Evolutionary conservation across 2,888 invertebrate species (phyloP).

Genomic region (Ormyrus thymus): DNA sequence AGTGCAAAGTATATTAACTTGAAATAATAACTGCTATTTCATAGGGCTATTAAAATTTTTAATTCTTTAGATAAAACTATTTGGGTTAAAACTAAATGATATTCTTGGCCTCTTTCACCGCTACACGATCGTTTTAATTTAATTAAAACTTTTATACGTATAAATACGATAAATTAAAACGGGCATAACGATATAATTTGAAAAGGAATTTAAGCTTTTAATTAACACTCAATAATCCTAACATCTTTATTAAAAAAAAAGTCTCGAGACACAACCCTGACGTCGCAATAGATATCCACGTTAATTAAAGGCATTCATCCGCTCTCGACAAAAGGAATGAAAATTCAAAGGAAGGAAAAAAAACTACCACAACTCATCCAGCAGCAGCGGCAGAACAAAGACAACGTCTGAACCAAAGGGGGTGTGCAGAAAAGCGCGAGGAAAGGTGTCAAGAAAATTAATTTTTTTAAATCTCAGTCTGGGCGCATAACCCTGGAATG

Average conservation of each 20-base stretch:
- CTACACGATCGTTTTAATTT: background rate
- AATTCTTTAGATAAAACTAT: background rate
- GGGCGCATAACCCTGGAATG: slow-evolving; percentile 47
- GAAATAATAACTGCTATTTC: background rate
- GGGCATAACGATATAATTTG: background rate
- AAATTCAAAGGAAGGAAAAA: slow-evolving; percentile 31
- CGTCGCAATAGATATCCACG: background rate
- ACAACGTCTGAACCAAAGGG: background rate
- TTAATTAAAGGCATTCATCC: slow-evolving; percentile 11
- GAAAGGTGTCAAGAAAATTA: slow-evolving; percentile 35
- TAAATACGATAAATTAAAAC: background rate
- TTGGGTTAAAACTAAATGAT: background rate
- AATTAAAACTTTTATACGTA: background rate
- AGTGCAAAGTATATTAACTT: background rate
- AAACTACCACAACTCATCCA: background rate
- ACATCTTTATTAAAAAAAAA: background rate
- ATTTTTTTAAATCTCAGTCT: slow-evolving; percentile 57
- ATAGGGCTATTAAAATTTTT: background rate
- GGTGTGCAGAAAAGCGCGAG: slow-evolving; percentile 15
- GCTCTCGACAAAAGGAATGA: slow-evolving; percentile 29
- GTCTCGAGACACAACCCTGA: background rate
- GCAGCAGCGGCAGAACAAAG: background rate
- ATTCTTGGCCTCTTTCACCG: background rate
- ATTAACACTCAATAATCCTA: background rate
- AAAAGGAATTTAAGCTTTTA: background rate